Percentiles rank a stretch among this genome's conserved stretches.
phyloP scores from a whole-genome alignment of 2,888 invertebrate species.

The Campaea margaritaria region DNA sequence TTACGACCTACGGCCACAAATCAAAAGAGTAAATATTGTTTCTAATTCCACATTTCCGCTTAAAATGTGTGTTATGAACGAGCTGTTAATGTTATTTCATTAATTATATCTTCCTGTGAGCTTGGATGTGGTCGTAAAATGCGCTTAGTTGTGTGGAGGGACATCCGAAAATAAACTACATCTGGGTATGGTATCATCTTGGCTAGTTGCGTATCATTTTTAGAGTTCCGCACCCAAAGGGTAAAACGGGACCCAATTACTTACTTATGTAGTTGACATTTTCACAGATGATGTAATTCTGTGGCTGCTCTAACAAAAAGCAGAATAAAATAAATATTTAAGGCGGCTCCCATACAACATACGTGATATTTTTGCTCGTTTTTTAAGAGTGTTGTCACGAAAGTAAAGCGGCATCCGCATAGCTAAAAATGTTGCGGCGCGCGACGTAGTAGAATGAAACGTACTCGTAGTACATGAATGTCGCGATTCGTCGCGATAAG shows the following conservation, averaged over 20 bases:
- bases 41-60: conserved; percentile 68
- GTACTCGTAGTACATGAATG: too few relatives aligned
- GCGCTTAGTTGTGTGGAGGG: conserved; percentile 57
- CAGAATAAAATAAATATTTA: too few relatives aligned
- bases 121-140: conserved; percentile 58
- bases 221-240: too few relatives aligned
- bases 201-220: conserved; percentile 47
- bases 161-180: conserved; percentile 72
- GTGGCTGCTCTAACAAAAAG: too few relatives aligned
- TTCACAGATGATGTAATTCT: too few relatives aligned
- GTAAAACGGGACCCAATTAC: too few relatives aligned
- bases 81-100: conserved; percentile 73
- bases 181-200: conserved; percentile 66
- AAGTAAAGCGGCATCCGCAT: conserved; percentile 34
- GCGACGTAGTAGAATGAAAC: too few relatives aligned
- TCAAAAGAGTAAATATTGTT: conserved; percentile 57
- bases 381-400: conserved; percentile 35
- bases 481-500: too few relatives aligned
- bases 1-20: conserved; percentile 44
- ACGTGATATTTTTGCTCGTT: too few relatives aligned
- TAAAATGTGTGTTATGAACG: conserved; percentile 63
- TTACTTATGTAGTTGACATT: too few relatives aligned
- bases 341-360: too few relatives aligned
- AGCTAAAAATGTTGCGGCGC: too few relatives aligned
- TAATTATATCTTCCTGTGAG: conserved; percentile 79